phyloP scores from a whole-genome alignment of 2,888 invertebrate genomes.

The Diarsia rubi region DNA sequence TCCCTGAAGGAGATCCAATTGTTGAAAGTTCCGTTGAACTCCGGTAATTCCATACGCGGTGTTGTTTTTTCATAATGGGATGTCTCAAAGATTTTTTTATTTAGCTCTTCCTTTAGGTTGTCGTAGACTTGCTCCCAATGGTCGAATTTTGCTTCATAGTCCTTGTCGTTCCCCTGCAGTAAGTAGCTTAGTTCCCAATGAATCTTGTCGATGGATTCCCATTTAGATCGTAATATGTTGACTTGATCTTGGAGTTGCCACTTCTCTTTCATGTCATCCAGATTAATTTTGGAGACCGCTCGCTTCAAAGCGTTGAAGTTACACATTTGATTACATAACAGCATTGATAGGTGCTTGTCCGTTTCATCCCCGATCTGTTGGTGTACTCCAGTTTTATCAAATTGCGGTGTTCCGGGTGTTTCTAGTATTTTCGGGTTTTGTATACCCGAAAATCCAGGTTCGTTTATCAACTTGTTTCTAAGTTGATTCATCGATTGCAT shows the following conservation, averaged over 20 bases:
- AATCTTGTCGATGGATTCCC: background rate
- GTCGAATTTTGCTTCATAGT: constrained; percentile 1
- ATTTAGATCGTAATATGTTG: background rate
- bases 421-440: background rate
- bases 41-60: background rate
- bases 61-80: constrained; percentile 3
- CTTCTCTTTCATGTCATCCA: background rate
- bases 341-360: background rate
- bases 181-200: constrained; percentile 8
- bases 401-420: background rate
- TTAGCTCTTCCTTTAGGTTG: too few species aligned
- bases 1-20: background rate
- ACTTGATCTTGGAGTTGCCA: constrained; percentile 10
- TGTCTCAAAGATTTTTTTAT: too few species aligned
- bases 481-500: background rate
- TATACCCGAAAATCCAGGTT: background rate
- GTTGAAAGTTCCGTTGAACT: background rate
- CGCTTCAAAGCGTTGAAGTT: constrained; percentile 12
- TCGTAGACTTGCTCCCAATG: constrained; percentile 1
- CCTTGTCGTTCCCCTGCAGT: background rate
- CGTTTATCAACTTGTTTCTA: background rate
- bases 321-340: constrained; percentile 12
- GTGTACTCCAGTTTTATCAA: background rate
- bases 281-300: constrained; percentile 4
- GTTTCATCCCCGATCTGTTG: background rate